Base-by-base conservation (phyloP, 2,888 invertebrate genomes). In the Eristalis arbustorum region DNA sequence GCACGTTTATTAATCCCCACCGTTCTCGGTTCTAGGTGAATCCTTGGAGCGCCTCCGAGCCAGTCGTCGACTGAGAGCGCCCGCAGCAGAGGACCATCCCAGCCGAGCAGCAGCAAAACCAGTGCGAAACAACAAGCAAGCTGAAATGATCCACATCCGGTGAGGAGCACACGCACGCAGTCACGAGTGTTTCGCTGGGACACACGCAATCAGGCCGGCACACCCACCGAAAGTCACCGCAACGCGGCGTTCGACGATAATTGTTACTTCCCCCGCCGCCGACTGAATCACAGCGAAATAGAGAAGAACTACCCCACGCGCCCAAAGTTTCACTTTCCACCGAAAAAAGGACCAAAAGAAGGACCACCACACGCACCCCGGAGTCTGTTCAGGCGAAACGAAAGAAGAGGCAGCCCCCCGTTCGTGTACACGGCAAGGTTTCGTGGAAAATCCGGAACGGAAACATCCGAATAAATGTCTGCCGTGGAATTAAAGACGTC, bases 401-500 rank as follows among this genome's bases (percentile, higher is more conserved):
- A 13, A 37, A 25, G 28, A 59, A 37, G 1, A 8, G 62, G 10
- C 25, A n/a, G n/a, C n/a, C n/a, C n/a, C n/a, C n/a, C n/a, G n/a
- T n/a, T n/a, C n/a, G n/a, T n/a, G 37, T 10, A 13, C 23, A 6
- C 67, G 22, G n/a, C 31, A 56, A 37, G 25, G 63, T 37, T 59
- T 68, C 59, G 81, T 64, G 57, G 69, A 75, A 40, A 57, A 71
- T 61, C 28, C 78, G 66, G 63, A 73, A 83, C 77, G 72, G 80
- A 69, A 85, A 71, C 74, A 79, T 78, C 72, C 73, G 79, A 84
- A 88, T 89, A 88, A 88, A 89, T 89, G 89, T 89, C 89, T 79
- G 88, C 88, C 75, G 81, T 89, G 42, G 89, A 89, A 88, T 88
- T 89, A 84, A 89, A 89, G 75, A 85, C 89, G 75, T 74, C 89